A percentile compares a stretch with the other conserved stretches of the same genome.
Evolutionary conservation across 2,113 vertebrate genomes (phyloP).

Genomic region (Synodontis membranacea): DNA sequence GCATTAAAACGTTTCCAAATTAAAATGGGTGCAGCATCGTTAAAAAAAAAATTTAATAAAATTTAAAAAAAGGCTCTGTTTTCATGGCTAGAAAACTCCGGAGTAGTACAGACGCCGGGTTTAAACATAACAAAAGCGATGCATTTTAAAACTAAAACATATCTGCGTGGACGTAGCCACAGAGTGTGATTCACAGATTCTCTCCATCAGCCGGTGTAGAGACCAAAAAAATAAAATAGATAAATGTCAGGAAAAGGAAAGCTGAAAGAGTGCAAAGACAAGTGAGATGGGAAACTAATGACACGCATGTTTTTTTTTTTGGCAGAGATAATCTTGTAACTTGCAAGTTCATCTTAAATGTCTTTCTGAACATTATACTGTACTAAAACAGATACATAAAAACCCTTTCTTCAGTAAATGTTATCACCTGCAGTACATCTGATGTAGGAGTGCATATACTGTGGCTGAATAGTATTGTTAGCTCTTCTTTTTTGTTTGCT

Average conservation of each 20-base stretch:
- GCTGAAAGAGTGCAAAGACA: neutral
- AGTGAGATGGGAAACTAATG: neutral
- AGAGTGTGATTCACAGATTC: neutral
- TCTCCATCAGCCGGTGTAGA: neutral
- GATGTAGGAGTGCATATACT: neutral
- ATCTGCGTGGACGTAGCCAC: too few species aligned
- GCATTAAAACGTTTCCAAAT: too few species aligned
- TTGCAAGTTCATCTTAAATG: neutral
- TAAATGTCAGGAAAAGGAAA: neutral
- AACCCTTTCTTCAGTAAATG: neutral
- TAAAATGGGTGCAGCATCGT: too few species aligned
- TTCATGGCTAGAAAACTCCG: too few species aligned
- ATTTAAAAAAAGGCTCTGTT: too few species aligned
- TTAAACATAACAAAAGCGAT: too few species aligned
- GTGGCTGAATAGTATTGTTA: neutral
- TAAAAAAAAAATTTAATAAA: too few species aligned
- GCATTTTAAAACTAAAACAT: too few species aligned
- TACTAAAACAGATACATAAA: neutral
- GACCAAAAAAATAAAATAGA: neutral
- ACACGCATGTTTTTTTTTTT: neutral
- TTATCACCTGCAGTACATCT: too few species aligned
- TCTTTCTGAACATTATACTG: neutral
- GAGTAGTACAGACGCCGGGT: too few species aligned
- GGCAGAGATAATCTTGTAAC: neutral
- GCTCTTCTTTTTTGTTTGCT: neutral